Conservation (phyloP, 1,140 invertebrate species). For the Cherax quadricarinatus region DNA sequence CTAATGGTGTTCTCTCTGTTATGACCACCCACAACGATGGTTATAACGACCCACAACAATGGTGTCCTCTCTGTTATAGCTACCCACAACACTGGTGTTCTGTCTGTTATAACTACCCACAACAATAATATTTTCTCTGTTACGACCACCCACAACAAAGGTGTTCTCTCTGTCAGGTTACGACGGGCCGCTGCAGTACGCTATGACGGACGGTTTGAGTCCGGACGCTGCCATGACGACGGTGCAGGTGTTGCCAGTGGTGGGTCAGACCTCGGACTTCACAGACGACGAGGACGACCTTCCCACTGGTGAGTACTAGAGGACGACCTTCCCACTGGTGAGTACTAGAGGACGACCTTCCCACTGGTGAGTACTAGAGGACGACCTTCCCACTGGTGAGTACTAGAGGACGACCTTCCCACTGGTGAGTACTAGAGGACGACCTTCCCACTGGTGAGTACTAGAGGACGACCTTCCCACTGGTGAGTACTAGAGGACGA, state of each 20-base stretch:
- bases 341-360: conserved; percentile 29
- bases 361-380: conserved; percentile 14
- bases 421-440: conserved; percentile 7
- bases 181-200: conserved; percentile 65
- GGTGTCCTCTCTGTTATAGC: too few species aligned
- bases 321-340: not conserved
- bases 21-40: too few species aligned
- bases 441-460: too few species aligned
- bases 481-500: not conserved
- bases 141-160: too few species aligned
- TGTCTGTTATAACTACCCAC: too few species aligned
- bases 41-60: too few species aligned
- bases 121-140: too few species aligned
- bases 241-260: conserved; percentile 63
- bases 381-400: too few species aligned
- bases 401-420: conserved; percentile 5
- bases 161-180: conserved; percentile 22
- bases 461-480: conserved; percentile 14
- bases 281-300: conserved; percentile 63
- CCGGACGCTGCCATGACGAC: conserved; percentile 69
- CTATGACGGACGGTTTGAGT: conserved; percentile 64
- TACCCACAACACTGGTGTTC: too few species aligned
- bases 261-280: conserved; percentile 57
- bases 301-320: conserved; percentile 14
- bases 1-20: too few species aligned